Conservation (phyloP, 1,140 invertebrate genomes). For the Amyelois transitella region DNA sequence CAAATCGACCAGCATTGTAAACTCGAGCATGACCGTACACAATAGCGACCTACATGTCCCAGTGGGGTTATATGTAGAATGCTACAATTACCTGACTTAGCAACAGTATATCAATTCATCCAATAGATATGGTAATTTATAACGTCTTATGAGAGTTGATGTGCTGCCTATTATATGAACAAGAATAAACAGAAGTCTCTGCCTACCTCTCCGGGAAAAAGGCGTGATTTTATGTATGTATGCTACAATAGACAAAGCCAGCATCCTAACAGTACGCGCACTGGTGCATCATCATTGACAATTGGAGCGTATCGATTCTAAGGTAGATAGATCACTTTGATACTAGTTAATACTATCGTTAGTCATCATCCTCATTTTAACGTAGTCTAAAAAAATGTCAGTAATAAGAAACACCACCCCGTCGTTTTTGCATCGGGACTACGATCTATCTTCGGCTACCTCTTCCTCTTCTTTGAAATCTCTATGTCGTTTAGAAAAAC, state of each 20-base stretch:
- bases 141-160: neutral
- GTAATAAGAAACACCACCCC: too few species aligned
- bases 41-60: slow-evolving; percentile 1
- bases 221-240: too few species aligned
- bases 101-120: neutral
- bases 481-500: too few species aligned
- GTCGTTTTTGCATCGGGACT: too few species aligned
- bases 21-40: neutral
- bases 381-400: too few species aligned
- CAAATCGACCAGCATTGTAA: neutral
- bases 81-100: neutral
- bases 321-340: neutral
- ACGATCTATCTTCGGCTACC: too few species aligned
- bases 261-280: neutral
- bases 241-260: neutral
- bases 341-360: neutral
- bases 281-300: neutral
- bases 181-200: too few species aligned
- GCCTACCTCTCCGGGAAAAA: too few species aligned
- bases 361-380: too few species aligned
- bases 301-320: neutral
- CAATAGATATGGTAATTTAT: neutral
- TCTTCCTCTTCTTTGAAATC: too few species aligned
- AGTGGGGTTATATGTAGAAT: neutral
- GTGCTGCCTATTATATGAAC: neutral